Conservation (phyloP, 2,797 vertebrate genomes). For the Glyptemys insculpta region DNA sequence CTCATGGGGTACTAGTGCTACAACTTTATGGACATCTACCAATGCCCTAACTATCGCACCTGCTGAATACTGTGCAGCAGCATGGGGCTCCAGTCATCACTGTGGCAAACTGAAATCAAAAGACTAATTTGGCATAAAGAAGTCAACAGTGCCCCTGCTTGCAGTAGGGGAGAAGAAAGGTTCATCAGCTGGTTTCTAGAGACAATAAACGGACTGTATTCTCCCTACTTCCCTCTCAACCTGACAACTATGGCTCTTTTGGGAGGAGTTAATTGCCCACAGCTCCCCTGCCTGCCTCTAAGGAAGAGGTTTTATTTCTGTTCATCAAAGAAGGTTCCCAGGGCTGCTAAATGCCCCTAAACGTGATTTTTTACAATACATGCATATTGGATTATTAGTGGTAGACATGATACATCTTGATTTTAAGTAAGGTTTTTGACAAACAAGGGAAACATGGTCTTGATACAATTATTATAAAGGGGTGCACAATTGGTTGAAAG, state of each 20-base stretch:
- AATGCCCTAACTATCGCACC: too few species aligned
- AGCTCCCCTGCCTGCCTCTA: background rate
- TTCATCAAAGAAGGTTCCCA: background rate
- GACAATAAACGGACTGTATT: background rate
- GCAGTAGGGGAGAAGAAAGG: background rate
- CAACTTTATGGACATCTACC: too few species aligned
- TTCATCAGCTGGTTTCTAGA: background rate
- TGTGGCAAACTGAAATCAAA: background rate
- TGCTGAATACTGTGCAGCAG: too few species aligned
- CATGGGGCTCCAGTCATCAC: too few species aligned
- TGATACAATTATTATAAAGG: too few species aligned
- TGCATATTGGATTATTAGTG: background rate
- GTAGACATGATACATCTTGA: background rate
- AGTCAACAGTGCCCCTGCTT: background rate
- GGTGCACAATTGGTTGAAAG: too few species aligned
- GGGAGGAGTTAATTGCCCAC: background rate
- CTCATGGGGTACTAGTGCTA: too few species aligned
- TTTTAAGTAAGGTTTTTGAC: background rate
- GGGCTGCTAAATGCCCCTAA: background rate
- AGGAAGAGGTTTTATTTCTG: background rate
- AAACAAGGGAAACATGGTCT: background rate
- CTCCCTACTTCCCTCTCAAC: background rate
- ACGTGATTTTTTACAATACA: background rate
- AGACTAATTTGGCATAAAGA: background rate
- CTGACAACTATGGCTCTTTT: rapidly evolving